phyloP scores from a whole-genome alignment of 2,888 invertebrate genomes.

The Carabus problematicus region DNA sequence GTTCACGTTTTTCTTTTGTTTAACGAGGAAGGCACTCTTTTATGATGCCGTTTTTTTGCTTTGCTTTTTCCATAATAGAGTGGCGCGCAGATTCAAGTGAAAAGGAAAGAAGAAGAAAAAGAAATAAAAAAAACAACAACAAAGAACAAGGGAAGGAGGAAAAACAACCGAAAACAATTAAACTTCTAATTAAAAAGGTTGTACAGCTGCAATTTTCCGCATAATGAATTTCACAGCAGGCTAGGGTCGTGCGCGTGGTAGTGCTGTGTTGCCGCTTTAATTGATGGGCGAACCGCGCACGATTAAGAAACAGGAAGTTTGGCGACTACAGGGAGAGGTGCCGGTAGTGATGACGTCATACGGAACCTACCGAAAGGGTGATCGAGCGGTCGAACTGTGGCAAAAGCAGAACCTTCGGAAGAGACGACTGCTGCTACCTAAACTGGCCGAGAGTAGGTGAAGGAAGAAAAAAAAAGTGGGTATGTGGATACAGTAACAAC shows the following conservation, averaged over 20 bases:
- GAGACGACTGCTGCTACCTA: no score
- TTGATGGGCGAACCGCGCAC: constrained; percentile 41
- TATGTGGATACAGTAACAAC: no score
- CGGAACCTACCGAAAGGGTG: constrained; percentile 3
- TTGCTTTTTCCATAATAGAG: constrained; percentile 34
- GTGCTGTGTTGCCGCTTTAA: constrained; percentile 32
- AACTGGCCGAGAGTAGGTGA: no score
- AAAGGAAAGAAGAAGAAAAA: constrained; percentile 31
- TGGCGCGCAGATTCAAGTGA: constrained; percentile 33
- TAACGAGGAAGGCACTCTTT: constrained; percentile 12
- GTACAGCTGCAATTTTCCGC: constrained; percentile 43
- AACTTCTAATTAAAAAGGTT: constrained; percentile 43
- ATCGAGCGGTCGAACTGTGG: neutral
- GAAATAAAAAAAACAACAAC: constrained; percentile 32
- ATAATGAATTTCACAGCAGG: constrained; percentile 42
- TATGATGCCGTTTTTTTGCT: constrained; percentile 24
- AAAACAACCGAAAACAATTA: constrained; percentile 41
- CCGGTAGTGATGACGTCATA: constrained; percentile 5
- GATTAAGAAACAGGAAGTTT: constrained; percentile 37
- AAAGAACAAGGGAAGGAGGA: constrained; percentile 19
- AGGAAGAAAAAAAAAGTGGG: no score
- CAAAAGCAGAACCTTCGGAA: no score
- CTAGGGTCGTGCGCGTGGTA: constrained; percentile 7
- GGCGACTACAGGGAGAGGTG: constrained; percentile 9
- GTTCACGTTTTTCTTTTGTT: constrained; percentile 36